Percentiles rank a stretch among this genome's conserved stretches.
Evolutionary conservation across 2,113 vertebrate species (phyloP).

Genomic region (Fregata magnificens): DNA sequence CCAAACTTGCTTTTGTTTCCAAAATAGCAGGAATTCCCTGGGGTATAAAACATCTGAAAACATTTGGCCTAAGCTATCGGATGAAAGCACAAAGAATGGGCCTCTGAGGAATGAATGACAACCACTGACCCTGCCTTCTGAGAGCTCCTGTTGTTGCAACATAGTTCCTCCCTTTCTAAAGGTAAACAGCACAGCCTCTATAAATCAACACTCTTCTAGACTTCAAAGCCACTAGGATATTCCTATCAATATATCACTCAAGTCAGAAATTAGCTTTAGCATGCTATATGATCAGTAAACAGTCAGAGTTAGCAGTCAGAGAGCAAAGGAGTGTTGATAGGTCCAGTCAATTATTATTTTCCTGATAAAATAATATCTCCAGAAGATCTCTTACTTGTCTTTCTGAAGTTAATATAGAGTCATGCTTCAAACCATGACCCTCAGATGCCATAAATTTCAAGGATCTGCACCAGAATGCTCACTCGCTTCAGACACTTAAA

Average conservation of each 20-base stretch:
- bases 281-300: background rate
- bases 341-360: slow-evolving; percentile 36
- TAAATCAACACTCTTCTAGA: slow-evolving; percentile 17
- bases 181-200: slow-evolving; percentile 6
- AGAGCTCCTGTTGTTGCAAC: background rate
- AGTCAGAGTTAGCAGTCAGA: slow-evolving; percentile 16
- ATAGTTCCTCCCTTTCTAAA: background rate
- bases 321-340: slow-evolving; percentile 14
- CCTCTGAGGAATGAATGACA: background rate
- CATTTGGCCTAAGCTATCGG: background rate
- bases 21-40: background rate
- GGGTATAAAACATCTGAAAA: background rate
- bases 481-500: slow-evolving; percentile 4
- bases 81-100: slow-evolving; percentile 1
- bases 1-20: background rate
- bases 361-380: slow-evolving; percentile 9
- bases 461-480: background rate
- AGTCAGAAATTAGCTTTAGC: slow-evolving; percentile 36
- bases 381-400: slow-evolving; percentile 8
- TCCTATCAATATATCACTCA: slow-evolving; percentile 7
- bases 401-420: slow-evolving; percentile 13
- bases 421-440: background rate
- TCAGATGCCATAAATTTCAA: background rate
- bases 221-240: slow-evolving; percentile 26
- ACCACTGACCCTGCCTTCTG: background rate